These are phyloP conservation scores for Mastomys natalensis DNA, from an alignment of 2,113 vertebrate genomes.

Conservation along the genomic window DNA sequence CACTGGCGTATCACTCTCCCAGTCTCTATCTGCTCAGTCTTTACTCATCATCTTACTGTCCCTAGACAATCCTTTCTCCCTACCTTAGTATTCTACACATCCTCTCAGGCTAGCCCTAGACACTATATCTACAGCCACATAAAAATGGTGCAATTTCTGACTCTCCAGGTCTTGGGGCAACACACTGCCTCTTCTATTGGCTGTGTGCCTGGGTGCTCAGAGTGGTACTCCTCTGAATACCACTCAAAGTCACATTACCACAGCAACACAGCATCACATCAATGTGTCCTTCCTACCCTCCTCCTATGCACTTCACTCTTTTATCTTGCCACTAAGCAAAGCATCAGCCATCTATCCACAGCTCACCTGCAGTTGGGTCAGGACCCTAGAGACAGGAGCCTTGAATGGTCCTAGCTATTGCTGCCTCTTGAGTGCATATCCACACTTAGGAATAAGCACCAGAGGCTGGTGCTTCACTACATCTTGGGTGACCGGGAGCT, in stretches of 20 bases:
- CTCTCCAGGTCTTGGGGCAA: neutral
- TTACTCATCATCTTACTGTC: neutral
- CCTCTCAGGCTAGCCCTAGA: neutral
- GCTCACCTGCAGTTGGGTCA: rapidly evolving
- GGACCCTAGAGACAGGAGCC: neutral
- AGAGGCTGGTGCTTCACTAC: neutral
- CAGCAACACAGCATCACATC: neutral
- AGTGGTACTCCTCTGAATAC: neutral
- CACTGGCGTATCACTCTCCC: neutral
- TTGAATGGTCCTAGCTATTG: neutral
- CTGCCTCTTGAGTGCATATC: neutral
- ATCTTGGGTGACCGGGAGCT: neutral
- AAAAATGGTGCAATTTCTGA: rapidly evolving
- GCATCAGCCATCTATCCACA: neutral
- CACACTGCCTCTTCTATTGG: rapidly evolving
- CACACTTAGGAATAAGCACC: neutral
- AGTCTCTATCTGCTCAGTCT: neutral
- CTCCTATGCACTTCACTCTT: neutral
- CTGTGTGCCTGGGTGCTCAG: neutral
- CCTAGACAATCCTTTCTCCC: rapidly evolving
- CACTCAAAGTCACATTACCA: neutral
- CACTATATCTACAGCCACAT: neutral
- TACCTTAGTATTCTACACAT: neutral
- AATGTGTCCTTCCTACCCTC: neutral
- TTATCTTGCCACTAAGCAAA: neutral